phyloP scores from a whole-genome alignment of 2,113 vertebrate species.

The Bufo gargarizans region DNA sequence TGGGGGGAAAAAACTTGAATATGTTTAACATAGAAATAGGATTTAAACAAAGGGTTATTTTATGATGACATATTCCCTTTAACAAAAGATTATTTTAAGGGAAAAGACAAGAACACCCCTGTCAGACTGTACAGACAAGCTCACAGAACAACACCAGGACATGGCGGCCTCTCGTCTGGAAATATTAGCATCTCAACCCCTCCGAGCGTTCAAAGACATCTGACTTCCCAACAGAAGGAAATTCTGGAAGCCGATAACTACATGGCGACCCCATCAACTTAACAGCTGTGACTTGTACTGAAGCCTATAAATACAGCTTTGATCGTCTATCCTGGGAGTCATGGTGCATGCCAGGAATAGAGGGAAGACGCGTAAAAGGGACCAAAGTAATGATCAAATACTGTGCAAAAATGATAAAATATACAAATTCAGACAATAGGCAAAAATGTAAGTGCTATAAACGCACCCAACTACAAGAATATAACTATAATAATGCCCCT shows the following conservation, averaged over 20 bases:
- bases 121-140: neutral
- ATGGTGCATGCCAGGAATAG: neutral
- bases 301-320: constrained; percentile 20
- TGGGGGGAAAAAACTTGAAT: no score
- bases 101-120: neutral
- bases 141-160: neutral
- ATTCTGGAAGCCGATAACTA: constrained; percentile 3
- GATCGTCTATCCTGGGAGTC: constrained; percentile 8
- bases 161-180: neutral
- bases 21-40: no score
- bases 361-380: neutral
- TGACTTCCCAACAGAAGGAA: neutral
- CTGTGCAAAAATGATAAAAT: neutral
- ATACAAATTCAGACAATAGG: neutral
- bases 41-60: no score
- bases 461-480: neutral
- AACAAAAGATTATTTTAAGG: no score
- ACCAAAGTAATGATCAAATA: neutral
- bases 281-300: constrained; percentile 22
- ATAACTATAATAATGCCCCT: neutral
- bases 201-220: neutral
- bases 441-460: neutral
- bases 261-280: neutral
- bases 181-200: neutral
- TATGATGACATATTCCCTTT: no score